phyloP scores from a whole-genome alignment of 2,113 vertebrate species.

The Carassius gibelio region DNA sequence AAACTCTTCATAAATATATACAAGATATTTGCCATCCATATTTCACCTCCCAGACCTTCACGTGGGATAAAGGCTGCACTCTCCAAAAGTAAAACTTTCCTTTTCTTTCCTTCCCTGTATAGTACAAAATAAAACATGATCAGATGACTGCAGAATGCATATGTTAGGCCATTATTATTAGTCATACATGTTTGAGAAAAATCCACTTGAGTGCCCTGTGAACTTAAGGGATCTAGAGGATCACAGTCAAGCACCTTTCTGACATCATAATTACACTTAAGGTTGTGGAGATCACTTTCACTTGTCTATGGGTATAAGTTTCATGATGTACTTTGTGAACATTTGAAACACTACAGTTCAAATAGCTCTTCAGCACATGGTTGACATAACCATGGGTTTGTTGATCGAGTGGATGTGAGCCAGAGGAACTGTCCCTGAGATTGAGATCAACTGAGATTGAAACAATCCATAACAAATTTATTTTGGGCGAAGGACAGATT shows the following conservation, averaged over 20 bases:
- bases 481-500: background rate
- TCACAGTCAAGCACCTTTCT: too few species aligned
- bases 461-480: slow-evolving; percentile 7
- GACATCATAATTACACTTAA: background rate
- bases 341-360: background rate
- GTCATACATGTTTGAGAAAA: background rate
- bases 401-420: background rate
- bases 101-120: background rate
- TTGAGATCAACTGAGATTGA: background rate
- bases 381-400: background rate
- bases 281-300: background rate
- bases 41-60: slow-evolving; percentile 39
- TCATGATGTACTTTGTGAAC: background rate
- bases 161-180: background rate
- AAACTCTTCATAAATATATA: too few species aligned
- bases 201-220: too few species aligned
- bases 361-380: background rate
- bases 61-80: slow-evolving; percentile 23
- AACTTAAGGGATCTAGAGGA: background rate
- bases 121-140: background rate
- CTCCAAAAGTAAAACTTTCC: slow-evolving; percentile 46
- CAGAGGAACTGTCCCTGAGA: background rate
- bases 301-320: background rate
- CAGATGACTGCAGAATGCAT: background rate
- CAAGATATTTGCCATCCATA: background rate